Base-by-base conservation (phyloP, 1,140 invertebrate genomes). In the Orchesella cincta region DNA sequence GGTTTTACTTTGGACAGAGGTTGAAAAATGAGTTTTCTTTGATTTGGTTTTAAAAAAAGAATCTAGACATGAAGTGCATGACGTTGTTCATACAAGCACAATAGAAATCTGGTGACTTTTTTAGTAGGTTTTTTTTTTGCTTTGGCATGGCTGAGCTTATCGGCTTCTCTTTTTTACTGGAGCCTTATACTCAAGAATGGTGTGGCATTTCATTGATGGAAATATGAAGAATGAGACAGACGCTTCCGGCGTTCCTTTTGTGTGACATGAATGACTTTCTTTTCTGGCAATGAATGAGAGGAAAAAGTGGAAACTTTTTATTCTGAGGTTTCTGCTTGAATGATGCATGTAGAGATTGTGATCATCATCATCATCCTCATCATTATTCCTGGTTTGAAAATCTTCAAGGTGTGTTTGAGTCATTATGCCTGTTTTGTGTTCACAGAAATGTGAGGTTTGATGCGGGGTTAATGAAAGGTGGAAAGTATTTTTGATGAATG, bases 11-110 rank as follows among this genome's bases (percentile, higher is more conserved):
- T 74, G 18, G 33, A 73, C 33, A 62, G 26, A 76, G 35, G 70
- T 74, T 78, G 79, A 80, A 76, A 80, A 80, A 78, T 80, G n/a
- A 29, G 35, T 71, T 71, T 71, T 23, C 31, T 34, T 57, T 57
- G 8, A 57, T 57, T 57, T 26, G 52, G 23, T 23, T 18, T 8
- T 46, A 46, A 46, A 18, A 46, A 46, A 46, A 46, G 18, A 46
- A 46, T 46, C 5, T 46, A n/a, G n/a, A n/a, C n/a, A n/a, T n/a
- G n/a, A n/a, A n/a, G n/a, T n/a, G n/a, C n/a, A n/a, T n/a, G n/a
- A n/a, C n/a, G n/a, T n/a, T n/a, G n/a, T n/a, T n/a, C n/a, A n/a
- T n/a, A n/a, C n/a, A n/a, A n/a, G n/a, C 39, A 46, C 18, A 18
- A 46, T 46, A 18, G 39, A 46, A 46, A 46, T 46, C 39, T 46